Evolutionary conservation across 1,140 invertebrate genomes (phyloP).

Genomic region (Rhagoletis zephyria): DNA sequence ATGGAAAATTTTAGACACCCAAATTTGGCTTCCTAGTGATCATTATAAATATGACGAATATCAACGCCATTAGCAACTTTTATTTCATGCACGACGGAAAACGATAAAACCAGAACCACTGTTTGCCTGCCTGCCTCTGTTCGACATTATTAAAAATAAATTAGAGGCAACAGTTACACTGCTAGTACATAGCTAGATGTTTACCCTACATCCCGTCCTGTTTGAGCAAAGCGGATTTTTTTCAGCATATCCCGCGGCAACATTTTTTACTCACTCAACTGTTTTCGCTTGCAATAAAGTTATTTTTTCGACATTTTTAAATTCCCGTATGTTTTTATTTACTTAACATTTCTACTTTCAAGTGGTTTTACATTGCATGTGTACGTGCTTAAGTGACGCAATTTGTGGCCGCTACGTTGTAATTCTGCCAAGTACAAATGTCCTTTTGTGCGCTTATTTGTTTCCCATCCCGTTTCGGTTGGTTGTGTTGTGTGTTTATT

Average conservation of each 20-base stretch:
- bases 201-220: neutral
- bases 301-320: conserved; percentile 20
- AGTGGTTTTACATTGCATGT: conserved; percentile 52
- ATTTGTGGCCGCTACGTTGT: conserved; percentile 3
- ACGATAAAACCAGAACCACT: neutral
- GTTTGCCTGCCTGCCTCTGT: conserved; percentile 24
- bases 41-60: neutral
- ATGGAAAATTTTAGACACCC: too few relatives aligned
- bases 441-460: conserved; percentile 39
- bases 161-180: conserved; percentile 24
- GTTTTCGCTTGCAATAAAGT: neutral
- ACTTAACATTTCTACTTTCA: conserved; percentile 33
- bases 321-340: conserved; percentile 36
- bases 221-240: neutral
- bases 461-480: neutral
- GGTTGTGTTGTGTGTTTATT: conserved; percentile 39
- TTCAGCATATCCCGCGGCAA: conserved; percentile 8
- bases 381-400: conserved; percentile 53
- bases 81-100: neutral
- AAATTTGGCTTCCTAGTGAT: too few relatives aligned
- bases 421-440: neutral
- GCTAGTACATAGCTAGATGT: neutral
- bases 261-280: neutral
- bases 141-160: conserved; percentile 53
- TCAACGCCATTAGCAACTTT: neutral